These are phyloP conservation scores for Dorcus hopei DNA, from an alignment of 2,888 invertebrate genomes.

Conservation along the genomic window DNA sequence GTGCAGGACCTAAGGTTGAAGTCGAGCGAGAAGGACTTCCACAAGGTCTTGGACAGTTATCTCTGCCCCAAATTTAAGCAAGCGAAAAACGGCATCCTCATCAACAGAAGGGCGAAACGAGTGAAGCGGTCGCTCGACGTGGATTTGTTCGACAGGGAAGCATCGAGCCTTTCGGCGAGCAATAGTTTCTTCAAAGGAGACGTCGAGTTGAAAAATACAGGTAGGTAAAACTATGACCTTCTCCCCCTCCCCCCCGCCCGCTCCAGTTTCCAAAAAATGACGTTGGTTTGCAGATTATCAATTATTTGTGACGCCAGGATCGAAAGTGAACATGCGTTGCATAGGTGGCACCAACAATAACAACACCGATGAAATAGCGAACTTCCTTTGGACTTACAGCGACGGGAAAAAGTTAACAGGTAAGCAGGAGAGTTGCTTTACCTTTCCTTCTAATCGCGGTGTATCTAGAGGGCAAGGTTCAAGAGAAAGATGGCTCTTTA, in stretches of 20 bases:
- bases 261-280: not conserved
- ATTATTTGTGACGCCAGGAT: conserved; percentile 30
- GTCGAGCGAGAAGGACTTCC: conserved; percentile 14
- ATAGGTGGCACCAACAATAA: conserved; percentile 15
- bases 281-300: conserved; percentile 26
- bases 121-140: conserved; percentile 12
- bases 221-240: conserved; percentile 12
- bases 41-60: conserved; percentile 13
- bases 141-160: conserved; percentile 5
- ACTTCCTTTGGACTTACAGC: conserved; percentile 26
- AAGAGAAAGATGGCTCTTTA: conserved; percentile 34
- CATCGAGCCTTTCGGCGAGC: not conserved
- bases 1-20: conserved; percentile 28
- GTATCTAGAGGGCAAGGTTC: conserved; percentile 25
- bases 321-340: conserved; percentile 30
- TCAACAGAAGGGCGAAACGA: conserved; percentile 7
- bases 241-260: not conserved
- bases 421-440: conserved; percentile 6
- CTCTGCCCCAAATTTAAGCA: conserved; percentile 9
- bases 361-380: conserved; percentile 16
- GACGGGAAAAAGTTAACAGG: conserved; percentile 31
- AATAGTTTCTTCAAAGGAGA: conserved; percentile 24
- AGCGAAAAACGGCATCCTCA: conserved; percentile 10
- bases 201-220: conserved; percentile 25
- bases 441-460: not conserved